Evolutionary conservation across 2,113 vertebrate genomes (phyloP).

Genomic region (Stercorarius parasiticus): DNA sequence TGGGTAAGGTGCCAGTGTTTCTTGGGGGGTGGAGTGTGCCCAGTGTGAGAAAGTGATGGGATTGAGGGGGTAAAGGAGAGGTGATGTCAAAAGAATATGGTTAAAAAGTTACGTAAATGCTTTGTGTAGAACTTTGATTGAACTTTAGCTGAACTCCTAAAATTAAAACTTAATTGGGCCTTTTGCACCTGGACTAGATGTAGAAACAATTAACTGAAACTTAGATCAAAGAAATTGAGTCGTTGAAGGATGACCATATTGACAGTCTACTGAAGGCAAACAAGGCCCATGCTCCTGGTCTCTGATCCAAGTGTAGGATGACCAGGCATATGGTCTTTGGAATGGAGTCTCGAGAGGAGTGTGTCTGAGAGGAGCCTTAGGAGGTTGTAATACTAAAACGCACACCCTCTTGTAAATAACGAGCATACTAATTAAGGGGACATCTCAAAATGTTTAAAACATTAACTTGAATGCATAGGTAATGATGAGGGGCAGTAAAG

Average conservation of each 20-base stretch:
- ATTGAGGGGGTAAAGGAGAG: rapidly evolving
- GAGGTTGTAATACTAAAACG: background rate
- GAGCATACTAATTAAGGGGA: background rate
- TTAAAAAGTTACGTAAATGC: background rate
- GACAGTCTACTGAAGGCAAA: background rate
- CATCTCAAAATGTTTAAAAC: background rate
- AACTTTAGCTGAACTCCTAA: background rate
- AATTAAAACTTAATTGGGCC: background rate
- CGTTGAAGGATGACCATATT: background rate
- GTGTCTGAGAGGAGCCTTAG: background rate
- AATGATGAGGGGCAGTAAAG: background rate
- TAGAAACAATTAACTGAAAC: background rate
- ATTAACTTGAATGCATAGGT: background rate
- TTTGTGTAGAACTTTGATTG: background rate
- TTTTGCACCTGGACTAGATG: background rate
- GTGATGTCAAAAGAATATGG: background rate
- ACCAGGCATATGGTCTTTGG: background rate
- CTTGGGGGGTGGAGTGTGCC: rapidly evolving
- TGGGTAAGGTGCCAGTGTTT: rapidly evolving
- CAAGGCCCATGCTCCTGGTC: background rate
- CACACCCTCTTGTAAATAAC: background rate
- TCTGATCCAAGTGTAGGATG: background rate
- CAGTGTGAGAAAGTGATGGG: background rate
- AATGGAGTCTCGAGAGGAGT: background rate
- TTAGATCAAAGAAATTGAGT: background rate